Percentiles rank a stretch among this genome's conserved stretches.
These are phyloP conservation scores for Macrotis lagotis DNA, from an alignment of 2,113 vertebrate species.

Conservation along the genomic window DNA sequence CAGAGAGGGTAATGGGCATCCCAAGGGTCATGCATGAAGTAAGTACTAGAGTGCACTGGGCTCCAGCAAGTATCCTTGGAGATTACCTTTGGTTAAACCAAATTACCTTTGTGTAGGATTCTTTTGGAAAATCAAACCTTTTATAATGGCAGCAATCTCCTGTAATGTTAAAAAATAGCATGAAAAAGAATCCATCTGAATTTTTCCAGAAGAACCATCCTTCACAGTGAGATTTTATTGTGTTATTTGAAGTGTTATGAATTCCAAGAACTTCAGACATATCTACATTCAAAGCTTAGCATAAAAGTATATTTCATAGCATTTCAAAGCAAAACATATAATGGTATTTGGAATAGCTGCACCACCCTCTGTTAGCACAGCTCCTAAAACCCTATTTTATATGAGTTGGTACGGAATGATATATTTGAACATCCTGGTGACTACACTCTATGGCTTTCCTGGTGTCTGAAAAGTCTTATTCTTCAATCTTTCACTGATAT, in stretches of 20 bases:
- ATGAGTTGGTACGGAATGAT: background rate
- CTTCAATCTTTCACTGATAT: background rate
- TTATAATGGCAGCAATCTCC: background rate
- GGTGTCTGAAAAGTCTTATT: background rate
- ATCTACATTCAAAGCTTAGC: background rate
- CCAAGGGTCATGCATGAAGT: background rate
- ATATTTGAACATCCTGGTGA: background rate
- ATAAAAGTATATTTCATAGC: background rate
- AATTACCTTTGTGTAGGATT: background rate
- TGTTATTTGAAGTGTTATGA: background rate
- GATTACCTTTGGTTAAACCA: background rate
- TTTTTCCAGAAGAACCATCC: background rate
- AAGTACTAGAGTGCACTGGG: background rate
- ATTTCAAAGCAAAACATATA: accelerated
- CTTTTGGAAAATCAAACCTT: background rate
- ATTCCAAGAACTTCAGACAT: background rate
- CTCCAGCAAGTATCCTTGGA: background rate
- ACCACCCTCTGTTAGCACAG: background rate
- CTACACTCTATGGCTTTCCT: background rate
- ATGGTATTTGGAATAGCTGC: accelerated
- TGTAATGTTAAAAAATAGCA: background rate
- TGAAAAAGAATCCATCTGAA: background rate
- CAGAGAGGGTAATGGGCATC: background rate
- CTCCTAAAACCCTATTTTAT: background rate
- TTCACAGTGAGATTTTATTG: background rate